phyloP scores from a whole-genome alignment of 2,113 vertebrate species.

The Pachypanchax playfairii region DNA sequence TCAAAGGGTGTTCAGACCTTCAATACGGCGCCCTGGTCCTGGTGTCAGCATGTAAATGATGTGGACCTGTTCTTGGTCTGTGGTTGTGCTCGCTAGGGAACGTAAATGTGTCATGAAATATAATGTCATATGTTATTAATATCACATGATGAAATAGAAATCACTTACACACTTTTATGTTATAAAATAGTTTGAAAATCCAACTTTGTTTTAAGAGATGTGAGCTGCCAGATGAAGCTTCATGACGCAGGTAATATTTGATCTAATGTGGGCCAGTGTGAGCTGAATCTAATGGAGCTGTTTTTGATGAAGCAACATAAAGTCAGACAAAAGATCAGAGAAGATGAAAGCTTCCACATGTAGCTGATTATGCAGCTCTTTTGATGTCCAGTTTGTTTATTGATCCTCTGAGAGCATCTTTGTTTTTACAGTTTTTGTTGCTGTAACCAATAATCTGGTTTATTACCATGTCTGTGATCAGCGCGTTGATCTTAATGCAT shows the following conservation, averaged over 20 bases:
- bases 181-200: neutral
- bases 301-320: constrained; percentile 28
- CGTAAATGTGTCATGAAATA: too few species aligned
- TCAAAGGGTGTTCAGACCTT: too few species aligned
- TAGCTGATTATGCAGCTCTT: constrained; percentile 7
- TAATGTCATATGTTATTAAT: too few species aligned
- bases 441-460: neutral
- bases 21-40: too few species aligned
- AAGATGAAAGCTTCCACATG: constrained; percentile 27
- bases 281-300: neutral
- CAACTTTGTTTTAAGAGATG: neutral
- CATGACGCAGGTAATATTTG: neutral
- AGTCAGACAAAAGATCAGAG: constrained; percentile 41
- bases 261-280: neutral
- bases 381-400: constrained; percentile 31
- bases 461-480: constrained; percentile 9
- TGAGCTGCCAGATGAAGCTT: neutral
- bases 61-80: too few species aligned
- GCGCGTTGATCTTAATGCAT: neutral
- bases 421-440: neutral
- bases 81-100: too few species aligned
- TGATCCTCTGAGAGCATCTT: neutral
- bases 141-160: too few species aligned
- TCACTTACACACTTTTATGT: neutral
- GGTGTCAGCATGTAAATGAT: too few species aligned